Percentiles rank a stretch among this genome's conserved stretches.
Conservation (phyloP, 2,888 invertebrate species). For the Tridacna crocea region DNA sequence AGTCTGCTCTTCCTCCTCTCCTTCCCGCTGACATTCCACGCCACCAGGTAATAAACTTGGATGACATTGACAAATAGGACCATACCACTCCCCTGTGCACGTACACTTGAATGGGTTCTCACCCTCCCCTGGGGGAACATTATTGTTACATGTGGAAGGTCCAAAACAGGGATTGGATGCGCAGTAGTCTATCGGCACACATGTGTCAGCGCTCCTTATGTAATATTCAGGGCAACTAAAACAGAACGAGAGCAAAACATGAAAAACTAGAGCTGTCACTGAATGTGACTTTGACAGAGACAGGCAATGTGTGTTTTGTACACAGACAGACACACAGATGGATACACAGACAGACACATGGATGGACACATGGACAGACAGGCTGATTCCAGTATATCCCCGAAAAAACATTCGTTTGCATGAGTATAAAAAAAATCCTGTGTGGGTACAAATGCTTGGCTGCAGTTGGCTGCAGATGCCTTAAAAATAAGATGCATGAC, state of each 20-base stretch:
- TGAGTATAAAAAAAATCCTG: no score
- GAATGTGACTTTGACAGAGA: no score
- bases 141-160: conserved; percentile 82
- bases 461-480: no score
- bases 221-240: conserved; percentile 53
- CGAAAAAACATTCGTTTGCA: no score
- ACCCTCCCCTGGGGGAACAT: conserved; percentile 33
- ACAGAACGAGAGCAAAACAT: background rate
- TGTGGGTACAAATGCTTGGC: no score
- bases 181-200: conserved; percentile 65
- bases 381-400: no score
- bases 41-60: conserved; percentile 94
- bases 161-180: conserved; percentile 83
- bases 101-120: conserved; percentile 39
- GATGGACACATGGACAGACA: no score
- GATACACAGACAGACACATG: no score
- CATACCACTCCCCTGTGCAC: conserved; percentile 45
- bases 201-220: conserved; percentile 33
- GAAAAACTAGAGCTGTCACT: no score
- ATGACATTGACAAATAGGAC: conserved; percentile 92
- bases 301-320: no score
- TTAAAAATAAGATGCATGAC: no score
- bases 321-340: no score
- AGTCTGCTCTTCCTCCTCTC: conserved; percentile 80
- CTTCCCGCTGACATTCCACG: conserved; percentile 12